These are phyloP conservation scores for Agrotis exclamationis DNA, from an alignment of 2,888 invertebrate species.

Conservation along the genomic window DNA sequence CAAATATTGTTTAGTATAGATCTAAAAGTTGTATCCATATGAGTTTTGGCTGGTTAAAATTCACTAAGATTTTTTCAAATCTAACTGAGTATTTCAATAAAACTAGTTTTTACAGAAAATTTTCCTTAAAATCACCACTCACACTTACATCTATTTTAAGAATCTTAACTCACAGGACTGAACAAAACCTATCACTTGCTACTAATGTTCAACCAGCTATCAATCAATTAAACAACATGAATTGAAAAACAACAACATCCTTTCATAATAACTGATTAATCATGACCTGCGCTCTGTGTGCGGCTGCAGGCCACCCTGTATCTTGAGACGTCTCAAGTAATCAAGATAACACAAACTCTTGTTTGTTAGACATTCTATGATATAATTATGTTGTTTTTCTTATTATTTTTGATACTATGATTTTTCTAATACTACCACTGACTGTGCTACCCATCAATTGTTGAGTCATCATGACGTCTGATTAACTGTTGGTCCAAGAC, in stretches of 20 bases:
- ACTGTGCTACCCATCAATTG: not conserved
- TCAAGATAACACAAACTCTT: not conserved
- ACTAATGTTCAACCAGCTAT: not conserved
- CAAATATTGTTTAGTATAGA: no score
- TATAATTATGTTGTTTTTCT: not conserved
- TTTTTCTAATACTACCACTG: no score
- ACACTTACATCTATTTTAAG: no score
- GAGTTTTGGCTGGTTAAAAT: no score
- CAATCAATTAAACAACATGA: constrained; percentile 4
- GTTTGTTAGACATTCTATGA: not conserved
- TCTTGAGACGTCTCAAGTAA: constrained; percentile 3
- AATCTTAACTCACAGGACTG: not conserved
- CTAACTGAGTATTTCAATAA: no score
- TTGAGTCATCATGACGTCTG: constrained; percentile 18
- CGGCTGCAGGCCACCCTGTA: constrained; percentile 7
- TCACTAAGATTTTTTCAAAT: no score
- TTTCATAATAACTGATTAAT: constrained; percentile 33
- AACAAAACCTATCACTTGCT: not conserved
- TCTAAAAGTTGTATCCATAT: no score
- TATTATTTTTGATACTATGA: not conserved
- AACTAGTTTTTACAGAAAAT: no score
- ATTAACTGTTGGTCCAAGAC: constrained; percentile 2
- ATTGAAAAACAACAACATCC: constrained; percentile 16
- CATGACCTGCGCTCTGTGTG: not conserved
- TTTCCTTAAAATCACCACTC: no score